Evolutionary conservation across 2,888 invertebrate species (phyloP), one percentile per base, ranked within the genome.

Genomic region (Catocala sponsa): DNA sequence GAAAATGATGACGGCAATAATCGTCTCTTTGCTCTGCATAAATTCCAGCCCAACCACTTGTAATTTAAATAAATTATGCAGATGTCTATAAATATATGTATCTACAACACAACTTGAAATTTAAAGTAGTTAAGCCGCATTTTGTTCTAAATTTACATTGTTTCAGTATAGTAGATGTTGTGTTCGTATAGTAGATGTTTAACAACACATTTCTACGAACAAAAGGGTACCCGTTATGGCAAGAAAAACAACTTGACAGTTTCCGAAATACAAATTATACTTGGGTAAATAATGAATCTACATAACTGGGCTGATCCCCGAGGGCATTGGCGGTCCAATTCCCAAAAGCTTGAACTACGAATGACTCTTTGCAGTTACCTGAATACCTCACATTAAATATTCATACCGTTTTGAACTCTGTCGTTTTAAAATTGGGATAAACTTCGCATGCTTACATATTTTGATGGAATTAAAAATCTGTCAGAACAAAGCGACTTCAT

Each of bases 281-380:
- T 52, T 57, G 48, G 32, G 55, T 63, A 68, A 67, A 70, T 70
- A 74, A 65, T 70, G 61, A 65, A 69, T 73, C 65, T 69, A 78
- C 64, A 70, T 76, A 68, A 68, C 69, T 57, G 58, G 59, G 56
- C 65, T 65, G 52, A 63, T 63, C 70, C 68, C 58, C 10, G 32
- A 46, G 55, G 63, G 53, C 64, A 38, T 49, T 55, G 48, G 43
- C n/a, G 38, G 46, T 59, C 42, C 12, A 32, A 51, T 59, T 57
- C 60, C 13, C 54, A 52, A 35, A 4, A 10, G 69, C 47, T 51
- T 41, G 25, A 48, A 51, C 55, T 47, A 56, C 35, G 47, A 25
- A 44, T 41, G 53, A 49, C 38, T 51, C 10, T 55, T 59, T 60
- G 47, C 13, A 10, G 13, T 58, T 55, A 41, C 46, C 38, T 10